phyloP scores from a whole-genome alignment of 2,113 vertebrate genomes.

The Chamaetylas fuelleborni region DNA sequence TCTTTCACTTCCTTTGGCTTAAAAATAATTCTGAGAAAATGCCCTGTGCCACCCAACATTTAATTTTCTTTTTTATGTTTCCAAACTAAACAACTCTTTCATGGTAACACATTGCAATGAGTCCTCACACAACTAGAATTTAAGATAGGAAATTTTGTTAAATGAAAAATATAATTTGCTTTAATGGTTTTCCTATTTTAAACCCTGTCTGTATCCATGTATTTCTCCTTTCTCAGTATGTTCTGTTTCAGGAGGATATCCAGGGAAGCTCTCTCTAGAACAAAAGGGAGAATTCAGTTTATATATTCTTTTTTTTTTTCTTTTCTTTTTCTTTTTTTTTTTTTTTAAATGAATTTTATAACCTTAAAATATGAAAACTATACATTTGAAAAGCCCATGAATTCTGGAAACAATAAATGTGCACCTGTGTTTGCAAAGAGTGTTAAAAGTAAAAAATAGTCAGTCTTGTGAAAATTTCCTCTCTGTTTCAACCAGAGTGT shows the following conservation, averaged over 20 bases:
- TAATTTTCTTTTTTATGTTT: background rate
- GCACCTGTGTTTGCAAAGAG: background rate
- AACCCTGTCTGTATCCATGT: background rate
- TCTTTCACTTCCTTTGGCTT: background rate
- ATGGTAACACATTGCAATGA: background rate
- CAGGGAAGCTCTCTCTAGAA: background rate
- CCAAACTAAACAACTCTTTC: background rate
- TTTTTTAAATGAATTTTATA: background rate
- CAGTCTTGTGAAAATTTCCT: background rate
- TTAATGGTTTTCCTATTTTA: background rate
- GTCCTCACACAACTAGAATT: background rate
- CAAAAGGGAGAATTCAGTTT: background rate
- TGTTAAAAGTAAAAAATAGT: background rate
- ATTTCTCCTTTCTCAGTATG: background rate
- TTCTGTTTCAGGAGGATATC: background rate
- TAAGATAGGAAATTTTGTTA: background rate
- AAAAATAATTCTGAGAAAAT: background rate
- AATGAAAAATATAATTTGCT: background rate
- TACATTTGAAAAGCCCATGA: background rate
- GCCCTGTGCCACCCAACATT: background rate
- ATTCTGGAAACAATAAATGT: background rate
- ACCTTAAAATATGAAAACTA: background rate
- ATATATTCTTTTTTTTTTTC: too few relatives aligned
- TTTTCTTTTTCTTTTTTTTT: too few relatives aligned
- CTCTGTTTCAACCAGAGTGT: background rate